Percentiles rank a stretch among this genome's conserved stretches.
Evolutionary conservation across 1,140 invertebrate genomes (phyloP).

Genomic region (Lordiphosa mommai): DNA sequence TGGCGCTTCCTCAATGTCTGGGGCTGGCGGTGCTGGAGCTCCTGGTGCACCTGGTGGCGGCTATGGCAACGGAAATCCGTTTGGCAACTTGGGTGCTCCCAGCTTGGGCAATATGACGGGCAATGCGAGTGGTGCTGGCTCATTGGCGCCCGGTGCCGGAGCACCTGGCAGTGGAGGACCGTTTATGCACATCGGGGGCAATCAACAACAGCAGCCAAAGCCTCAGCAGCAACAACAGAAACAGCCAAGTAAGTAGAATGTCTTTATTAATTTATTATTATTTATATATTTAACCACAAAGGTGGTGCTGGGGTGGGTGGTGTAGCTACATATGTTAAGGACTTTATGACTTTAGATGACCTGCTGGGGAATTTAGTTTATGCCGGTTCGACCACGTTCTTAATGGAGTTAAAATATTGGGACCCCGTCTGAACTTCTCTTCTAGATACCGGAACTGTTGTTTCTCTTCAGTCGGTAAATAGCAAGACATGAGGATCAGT

Average conservation of each 20-base stretch:
- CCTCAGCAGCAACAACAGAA: conserved; percentile 86
- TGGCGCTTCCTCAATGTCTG: conserved; percentile 38
- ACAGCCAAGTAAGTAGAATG: conserved; percentile 89
- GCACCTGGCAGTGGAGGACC: conserved; percentile 81
- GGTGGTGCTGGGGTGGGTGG: too few species aligned
- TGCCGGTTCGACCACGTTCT: too few species aligned
- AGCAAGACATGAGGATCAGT: too few species aligned
- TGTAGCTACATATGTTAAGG: neutral
- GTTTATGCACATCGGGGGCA: conserved; percentile 79
- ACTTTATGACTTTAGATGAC: neutral
- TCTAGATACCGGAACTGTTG: too few species aligned
- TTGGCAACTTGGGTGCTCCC: conserved; percentile 66
- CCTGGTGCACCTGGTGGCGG: conserved; percentile 35
- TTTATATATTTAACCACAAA: too few species aligned
- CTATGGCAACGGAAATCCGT: conserved; percentile 68
- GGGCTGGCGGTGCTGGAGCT: conserved; percentile 28
- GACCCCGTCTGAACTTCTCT: too few species aligned
- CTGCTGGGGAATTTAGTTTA: too few species aligned
- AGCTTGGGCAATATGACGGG: conserved; percentile 46
- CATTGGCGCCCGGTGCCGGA: conserved; percentile 81
- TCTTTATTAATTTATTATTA: neutral
- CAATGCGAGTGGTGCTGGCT: conserved; percentile 72
- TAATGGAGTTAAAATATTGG: too few species aligned
- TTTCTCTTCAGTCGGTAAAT: too few species aligned
- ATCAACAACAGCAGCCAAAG: conserved; percentile 82